Conservation (phyloP, 2,113 vertebrate genomes). For the Ciconia boyciana region DNA sequence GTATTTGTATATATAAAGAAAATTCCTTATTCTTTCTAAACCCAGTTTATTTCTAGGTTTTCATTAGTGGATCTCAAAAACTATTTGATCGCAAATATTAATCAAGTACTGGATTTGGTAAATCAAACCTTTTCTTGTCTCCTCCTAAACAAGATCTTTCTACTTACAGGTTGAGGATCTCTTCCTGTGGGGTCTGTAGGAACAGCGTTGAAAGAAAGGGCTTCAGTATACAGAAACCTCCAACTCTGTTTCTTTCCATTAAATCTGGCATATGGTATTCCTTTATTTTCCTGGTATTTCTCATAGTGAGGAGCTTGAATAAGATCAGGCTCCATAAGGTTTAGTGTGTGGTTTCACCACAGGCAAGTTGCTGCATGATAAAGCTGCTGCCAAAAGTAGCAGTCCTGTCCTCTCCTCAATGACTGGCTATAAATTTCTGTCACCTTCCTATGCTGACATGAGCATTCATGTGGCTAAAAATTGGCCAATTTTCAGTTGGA, state of each 20-base stretch:
- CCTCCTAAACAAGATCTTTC: not conserved
- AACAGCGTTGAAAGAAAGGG: not conserved
- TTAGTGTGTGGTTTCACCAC: not conserved
- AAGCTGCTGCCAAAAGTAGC: not conserved
- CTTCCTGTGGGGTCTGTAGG: not conserved
- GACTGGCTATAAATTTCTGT: not conserved
- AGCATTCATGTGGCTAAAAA: not conserved
- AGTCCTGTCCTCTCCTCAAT: not conserved
- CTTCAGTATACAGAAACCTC: not conserved
- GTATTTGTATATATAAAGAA: not conserved
- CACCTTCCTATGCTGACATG: not conserved
- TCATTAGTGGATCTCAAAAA: not conserved
- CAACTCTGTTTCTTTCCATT: not conserved
- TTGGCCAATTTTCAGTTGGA: not conserved
- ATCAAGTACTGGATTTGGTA: not conserved
- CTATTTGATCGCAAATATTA: not conserved
- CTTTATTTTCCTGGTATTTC: not conserved
- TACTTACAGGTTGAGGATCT: not conserved
- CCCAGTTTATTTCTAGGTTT: not conserved
- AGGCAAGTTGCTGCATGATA: not conserved
- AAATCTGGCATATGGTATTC: not conserved
- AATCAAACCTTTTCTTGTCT: not conserved
- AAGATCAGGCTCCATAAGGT: not conserved
- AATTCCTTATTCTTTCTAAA: not conserved
- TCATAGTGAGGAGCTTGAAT: not conserved